Evolutionary conservation across 2,797 vertebrate genomes (phyloP), one percentile per base, ranked within the genome.

Genomic region (Chelon labrosus): DNA sequence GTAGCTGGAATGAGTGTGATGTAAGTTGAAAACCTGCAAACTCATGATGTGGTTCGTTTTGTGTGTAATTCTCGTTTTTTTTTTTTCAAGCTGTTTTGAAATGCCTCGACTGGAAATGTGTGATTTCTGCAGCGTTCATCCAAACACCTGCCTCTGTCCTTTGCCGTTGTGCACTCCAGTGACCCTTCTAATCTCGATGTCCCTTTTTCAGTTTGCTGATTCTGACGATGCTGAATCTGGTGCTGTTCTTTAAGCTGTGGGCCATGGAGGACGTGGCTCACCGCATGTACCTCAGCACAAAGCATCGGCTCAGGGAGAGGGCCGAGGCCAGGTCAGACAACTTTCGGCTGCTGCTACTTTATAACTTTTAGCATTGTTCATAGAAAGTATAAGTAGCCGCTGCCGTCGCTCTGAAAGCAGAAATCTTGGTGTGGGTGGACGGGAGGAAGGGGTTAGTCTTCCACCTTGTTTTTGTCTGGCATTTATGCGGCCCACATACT

Each of bases 201-300:
- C 49, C 49, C n/a, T 67, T 64, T 75, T 73, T 58, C 59, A 99
- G 98, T 82, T 93, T 99, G 89, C 85, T 98, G 69, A 85, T 98
- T 57, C 91, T 99, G 71, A 95, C 95, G 3, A 38, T 96, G 80
- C 87, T 99, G 91, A 99, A 99, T 62, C 84, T 98, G 87, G 96
- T 94, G 5, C 91, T 99, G 76, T 98, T 99, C 87, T 90, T 97
- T 61, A 99, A 99, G 84, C 81, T 99, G 73, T 97, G 96, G 87
- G 97, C 96, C 68, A 98, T 99, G 92, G 98, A 99, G 86, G 94
- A 96, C n/a, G 94, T 97, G 5, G 96, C 97, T 64, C 96, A 98
- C 49, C 96, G 89, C 41, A 94, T 97, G 90, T 96, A 96, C 70
- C 85, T 95, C 31, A 94, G 75, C 80, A 93, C 94, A 31, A 95